Conservation (phyloP, 2,113 vertebrate species). For the Raphicerus campestris region DNA sequence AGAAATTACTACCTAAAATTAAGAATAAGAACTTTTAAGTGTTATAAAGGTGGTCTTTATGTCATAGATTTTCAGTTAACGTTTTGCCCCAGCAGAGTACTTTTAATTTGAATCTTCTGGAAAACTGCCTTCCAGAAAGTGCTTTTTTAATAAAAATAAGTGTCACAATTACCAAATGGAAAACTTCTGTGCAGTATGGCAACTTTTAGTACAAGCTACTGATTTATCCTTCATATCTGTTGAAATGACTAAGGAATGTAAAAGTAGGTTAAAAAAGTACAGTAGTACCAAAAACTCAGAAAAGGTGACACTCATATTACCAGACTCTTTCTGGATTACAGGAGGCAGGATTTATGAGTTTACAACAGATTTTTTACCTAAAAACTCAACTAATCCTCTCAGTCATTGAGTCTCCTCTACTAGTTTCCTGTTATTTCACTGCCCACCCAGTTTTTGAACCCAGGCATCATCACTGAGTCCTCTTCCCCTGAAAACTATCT, state of each 20-base stretch:
- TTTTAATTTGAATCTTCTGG: conserved; percentile 38
- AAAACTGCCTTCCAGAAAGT: conserved; percentile 29
- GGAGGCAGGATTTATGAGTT: conserved; percentile 10
- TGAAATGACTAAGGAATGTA: conserved; percentile 30
- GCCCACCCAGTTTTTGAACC: not conserved
- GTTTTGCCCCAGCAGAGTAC: conserved; percentile 25
- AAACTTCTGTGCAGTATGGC: not conserved
- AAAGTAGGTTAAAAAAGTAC: conserved; percentile 25
- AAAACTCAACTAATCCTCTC: not conserved
- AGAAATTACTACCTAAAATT: conserved; percentile 1
- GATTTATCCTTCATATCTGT: conserved; percentile 12
- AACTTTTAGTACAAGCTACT: not conserved
- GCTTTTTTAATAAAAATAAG: conserved; percentile 14
- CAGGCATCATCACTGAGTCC: not conserved
- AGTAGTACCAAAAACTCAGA: not conserved
- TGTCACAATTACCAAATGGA: conserved; percentile 32
- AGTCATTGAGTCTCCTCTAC: not conserved
- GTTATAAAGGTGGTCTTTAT: not conserved
- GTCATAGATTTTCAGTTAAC: conserved; percentile 28
- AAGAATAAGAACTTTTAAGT: not conserved
- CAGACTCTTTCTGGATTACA: not conserved
- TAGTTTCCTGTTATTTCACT: not conserved
- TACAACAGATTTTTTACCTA: not conserved
- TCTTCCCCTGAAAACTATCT: not conserved
- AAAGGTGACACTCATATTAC: not conserved